These are phyloP conservation scores for Gyps fulvus DNA, from an alignment of 2,113 vertebrate genomes.

Conservation along the genomic window DNA sequence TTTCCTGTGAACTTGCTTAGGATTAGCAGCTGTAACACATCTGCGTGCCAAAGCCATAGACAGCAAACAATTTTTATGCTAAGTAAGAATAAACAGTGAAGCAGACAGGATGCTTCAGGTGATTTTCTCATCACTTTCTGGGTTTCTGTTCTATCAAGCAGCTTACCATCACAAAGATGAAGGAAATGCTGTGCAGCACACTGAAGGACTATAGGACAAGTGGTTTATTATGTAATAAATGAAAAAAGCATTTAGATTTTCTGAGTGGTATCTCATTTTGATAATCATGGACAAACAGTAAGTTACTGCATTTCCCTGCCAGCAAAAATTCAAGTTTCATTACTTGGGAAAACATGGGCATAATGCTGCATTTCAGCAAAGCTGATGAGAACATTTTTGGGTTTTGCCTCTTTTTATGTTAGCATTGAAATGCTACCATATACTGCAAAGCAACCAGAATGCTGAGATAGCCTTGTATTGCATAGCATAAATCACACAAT, in stretches of 20 bases:
- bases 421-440: neutral
- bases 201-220: neutral
- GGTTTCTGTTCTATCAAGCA: neutral
- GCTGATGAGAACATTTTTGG: neutral
- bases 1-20: neutral
- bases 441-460: neutral
- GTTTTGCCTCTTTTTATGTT: neutral
- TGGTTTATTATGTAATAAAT: neutral
- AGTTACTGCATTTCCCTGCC: neutral
- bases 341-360: neutral
- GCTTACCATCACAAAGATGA: neutral
- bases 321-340: neutral
- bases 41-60: neutral
- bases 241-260: neutral
- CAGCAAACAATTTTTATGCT: neutral
- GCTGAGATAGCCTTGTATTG: neutral
- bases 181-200: neutral
- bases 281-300: neutral
- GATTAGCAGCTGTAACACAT: neutral
- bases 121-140: neutral
- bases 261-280: neutral
- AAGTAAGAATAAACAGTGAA: neutral
- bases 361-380: neutral
- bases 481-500: neutral
- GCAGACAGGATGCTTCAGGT: neutral